Conservation (phyloP, 2,888 invertebrate species). For the Agrochola lychnidis region DNA sequence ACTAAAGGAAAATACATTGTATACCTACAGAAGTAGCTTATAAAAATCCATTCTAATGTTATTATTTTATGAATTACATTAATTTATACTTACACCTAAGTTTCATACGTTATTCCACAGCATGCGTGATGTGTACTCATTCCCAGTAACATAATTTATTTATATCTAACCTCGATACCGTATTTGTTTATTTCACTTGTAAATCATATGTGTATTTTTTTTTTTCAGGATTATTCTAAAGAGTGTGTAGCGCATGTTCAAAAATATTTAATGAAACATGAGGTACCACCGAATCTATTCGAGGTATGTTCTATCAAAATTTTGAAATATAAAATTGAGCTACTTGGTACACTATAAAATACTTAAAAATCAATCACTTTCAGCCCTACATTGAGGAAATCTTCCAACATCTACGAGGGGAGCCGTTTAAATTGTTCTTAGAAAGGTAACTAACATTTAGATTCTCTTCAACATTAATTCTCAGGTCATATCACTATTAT, state of each 20-base stretch:
- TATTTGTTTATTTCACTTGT: slow-evolving; percentile 53
- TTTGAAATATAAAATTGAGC: neutral
- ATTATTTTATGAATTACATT: slow-evolving; percentile 32
- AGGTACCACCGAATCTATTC: slow-evolving; percentile 99
- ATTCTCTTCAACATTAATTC: neutral
- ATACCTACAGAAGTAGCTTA: neutral
- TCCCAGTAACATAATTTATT: slow-evolving; percentile 55
- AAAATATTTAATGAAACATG: slow-evolving; percentile 98
- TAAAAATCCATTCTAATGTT: slow-evolving; percentile 16
- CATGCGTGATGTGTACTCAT: slow-evolving; percentile 47
- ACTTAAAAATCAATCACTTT: slow-evolving; percentile 78
- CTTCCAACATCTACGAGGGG: slow-evolving; percentile 98
- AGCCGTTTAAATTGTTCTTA: slow-evolving; percentile 99
- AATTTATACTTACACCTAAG: slow-evolving; percentile 17
- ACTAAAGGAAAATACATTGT: neutral
- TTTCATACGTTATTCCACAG: slow-evolving; percentile 29
- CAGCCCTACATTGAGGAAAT: slow-evolving; percentile 99
- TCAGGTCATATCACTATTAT: neutral
- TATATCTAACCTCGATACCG: slow-evolving; percentile 59
- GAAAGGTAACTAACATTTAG: slow-evolving; percentile 94
- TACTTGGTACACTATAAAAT: neutral
- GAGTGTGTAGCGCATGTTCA: slow-evolving; percentile 99
- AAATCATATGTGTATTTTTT: slow-evolving; percentile 67
- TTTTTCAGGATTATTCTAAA: slow-evolving; percentile 98
- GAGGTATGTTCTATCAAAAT: slow-evolving; percentile 92